Percentiles rank a stretch among this genome's conserved stretches.
Evolutionary conservation across 2,797 vertebrate species (phyloP).

Genomic region (Mustela erminea): DNA sequence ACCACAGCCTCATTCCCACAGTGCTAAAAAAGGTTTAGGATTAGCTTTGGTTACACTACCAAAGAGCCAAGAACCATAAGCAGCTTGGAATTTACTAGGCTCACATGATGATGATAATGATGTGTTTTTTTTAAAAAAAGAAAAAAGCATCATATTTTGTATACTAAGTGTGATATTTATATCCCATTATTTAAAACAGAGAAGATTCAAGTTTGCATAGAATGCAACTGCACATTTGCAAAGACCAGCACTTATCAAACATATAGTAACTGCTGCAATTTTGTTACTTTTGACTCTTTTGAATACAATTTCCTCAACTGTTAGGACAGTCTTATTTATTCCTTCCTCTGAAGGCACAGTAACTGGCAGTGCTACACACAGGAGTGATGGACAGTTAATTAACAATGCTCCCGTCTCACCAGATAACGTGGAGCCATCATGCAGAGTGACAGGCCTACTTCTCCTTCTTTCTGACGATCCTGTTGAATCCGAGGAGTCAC

Average conservation of each 20-base stretch:
- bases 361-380: background rate
- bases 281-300: background rate
- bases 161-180: background rate
- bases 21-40: background rate
- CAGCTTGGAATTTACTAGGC: background rate
- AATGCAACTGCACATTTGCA: background rate
- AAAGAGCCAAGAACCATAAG: background rate
- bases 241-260: background rate
- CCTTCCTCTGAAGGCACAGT: background rate
- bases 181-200: background rate
- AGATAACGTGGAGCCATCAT: slow-evolving; percentile 84
- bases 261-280: background rate
- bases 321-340: background rate
- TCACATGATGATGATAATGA: background rate
- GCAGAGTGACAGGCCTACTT: slow-evolving; percentile 86
- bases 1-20: background rate
- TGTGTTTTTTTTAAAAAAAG: background rate
- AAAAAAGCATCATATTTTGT: background rate
- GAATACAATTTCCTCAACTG: background rate
- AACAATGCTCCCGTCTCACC: slow-evolving; percentile 86
- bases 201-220: background rate
- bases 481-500: slow-evolving; percentile 90
- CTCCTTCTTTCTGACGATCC: slow-evolving; percentile 83
- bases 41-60: background rate
- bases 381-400: background rate